Conservation (phyloP, 2,888 invertebrate species). For the Galeopsomyia nigrocyanea region DNA sequence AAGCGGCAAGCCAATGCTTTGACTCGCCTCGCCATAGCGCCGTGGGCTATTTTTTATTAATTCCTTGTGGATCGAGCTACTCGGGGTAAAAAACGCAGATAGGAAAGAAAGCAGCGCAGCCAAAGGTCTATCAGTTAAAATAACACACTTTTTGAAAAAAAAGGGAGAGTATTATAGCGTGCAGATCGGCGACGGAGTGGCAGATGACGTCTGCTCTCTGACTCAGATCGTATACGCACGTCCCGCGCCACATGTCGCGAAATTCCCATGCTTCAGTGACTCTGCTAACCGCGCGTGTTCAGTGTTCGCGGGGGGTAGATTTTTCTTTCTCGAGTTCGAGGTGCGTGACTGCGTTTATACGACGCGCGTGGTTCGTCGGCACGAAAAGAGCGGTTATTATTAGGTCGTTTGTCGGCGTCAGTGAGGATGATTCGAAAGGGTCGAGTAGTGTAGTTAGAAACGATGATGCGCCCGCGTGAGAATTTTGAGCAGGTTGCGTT, state of each 20-base stretch:
- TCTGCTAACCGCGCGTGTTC: neutral
- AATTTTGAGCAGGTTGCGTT: slow-evolving; percentile 38
- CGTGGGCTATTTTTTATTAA: slow-evolving; percentile 45
- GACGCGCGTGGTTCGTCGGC: neutral
- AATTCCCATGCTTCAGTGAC: slow-evolving; percentile 40
- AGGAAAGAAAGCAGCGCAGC: slow-evolving; percentile 15
- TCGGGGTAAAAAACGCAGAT: neutral
- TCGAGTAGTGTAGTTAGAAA: neutral
- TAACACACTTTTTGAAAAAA: slow-evolving; percentile 37
- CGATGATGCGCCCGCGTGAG: slow-evolving; percentile 31
- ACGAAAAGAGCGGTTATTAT: slow-evolving; percentile 25
- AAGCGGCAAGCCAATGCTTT: slow-evolving; percentile 30
- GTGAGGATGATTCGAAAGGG: neutral
- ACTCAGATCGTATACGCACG: slow-evolving; percentile 15
- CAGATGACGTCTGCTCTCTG: slow-evolving; percentile 38
- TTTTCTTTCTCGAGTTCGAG: slow-evolving; percentile 2
- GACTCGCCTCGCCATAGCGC: slow-evolving; percentile 3
- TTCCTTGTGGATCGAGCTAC: slow-evolving; percentile 33
- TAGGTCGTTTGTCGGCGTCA: slow-evolving; percentile 15
- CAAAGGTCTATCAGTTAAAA: slow-evolving; percentile 46
- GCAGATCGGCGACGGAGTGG: neutral
- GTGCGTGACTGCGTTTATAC: neutral
- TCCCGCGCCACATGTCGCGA: slow-evolving; percentile 39
- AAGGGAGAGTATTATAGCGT: no score
- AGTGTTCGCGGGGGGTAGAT: slow-evolving; percentile 44